Evolutionary conservation across 2,113 vertebrate genomes (phyloP), one percentile per base, ranked within the genome.

Genomic region (Crotalus horridus): DNA sequence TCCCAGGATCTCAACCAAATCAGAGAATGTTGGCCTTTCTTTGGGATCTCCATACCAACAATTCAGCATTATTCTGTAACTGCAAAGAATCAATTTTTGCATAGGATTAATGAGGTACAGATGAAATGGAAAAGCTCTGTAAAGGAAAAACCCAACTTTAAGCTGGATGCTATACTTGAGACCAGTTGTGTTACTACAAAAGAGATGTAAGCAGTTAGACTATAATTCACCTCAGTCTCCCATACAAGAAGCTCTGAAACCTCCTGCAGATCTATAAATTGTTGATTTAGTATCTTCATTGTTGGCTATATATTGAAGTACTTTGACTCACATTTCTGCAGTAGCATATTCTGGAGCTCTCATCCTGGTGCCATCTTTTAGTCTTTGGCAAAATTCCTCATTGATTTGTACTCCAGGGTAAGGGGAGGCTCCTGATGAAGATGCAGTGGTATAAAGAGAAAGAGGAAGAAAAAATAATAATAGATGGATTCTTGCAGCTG

Each of bases 321-420:
- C 90, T 94, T 90, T 92, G 74, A 97, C 98, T 98, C 96, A 99
- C 99, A 99, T 99, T 98, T 99, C 98, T 74, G 99, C 98, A 46
- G 99, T 99, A 87, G 99, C 99, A 0, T 99, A 99, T 94, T 99
- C 99, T 6, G 99, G 99, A 11, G 99, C 96, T 95, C 98, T 98
- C 99, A 99, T 99, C 91, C 99, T 98, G 88, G 99, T 99, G 88
- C 99, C 99, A 0, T 99, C 99, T 96, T 99, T 99, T 93, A 99
- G 97, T 24, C 98, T 97, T 95, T 99, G 99, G 96, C 99, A 99
- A 96, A 99, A 99, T 17, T 99, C 99, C 94, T 99, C 99, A 0
- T 99, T 99, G 94, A 99, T 99, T 97, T 99, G 99, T 54, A 99
- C 98, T 85, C 99, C 99, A 0, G 99, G 99, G 95, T 99, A 99